Conservation (phyloP, 2,888 invertebrate genomes). For the Rhingia rostrata region DNA sequence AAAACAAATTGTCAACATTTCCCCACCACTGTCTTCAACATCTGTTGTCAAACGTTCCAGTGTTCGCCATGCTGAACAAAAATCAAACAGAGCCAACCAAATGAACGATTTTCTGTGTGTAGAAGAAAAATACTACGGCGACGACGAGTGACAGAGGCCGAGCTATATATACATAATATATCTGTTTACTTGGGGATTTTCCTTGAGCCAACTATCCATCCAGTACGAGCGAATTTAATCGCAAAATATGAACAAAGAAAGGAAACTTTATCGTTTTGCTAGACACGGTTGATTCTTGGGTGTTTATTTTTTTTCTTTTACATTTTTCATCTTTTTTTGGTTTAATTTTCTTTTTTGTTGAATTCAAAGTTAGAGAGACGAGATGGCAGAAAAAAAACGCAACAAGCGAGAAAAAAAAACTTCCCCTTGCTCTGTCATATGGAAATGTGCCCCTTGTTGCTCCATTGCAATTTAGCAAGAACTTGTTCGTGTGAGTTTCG, state of each 20-base stretch:
- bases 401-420: conserved; percentile 66
- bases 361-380: not conserved
- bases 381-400: conserved; percentile 50
- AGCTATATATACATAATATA: conserved; percentile 11
- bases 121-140: conserved; percentile 37
- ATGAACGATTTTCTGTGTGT: conserved; percentile 41
- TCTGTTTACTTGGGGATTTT: conserved; percentile 72
- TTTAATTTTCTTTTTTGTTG: conserved; percentile 9
- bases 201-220: conserved; percentile 46
- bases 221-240: conserved; percentile 53
- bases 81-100: conserved; percentile 58
- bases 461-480: conserved; percentile 59
- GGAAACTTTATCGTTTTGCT: conserved; percentile 68
- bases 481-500: conserved; percentile 51
- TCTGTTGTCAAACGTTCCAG: conserved; percentile 45
- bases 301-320: conserved; percentile 32
- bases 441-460: conserved; percentile 73
- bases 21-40: conserved; percentile 50
- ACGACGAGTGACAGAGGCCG: conserved; percentile 48
- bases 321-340: conserved; percentile 5
- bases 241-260: conserved; percentile 71
- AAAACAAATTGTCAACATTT: conserved; percentile 21
- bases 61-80: conserved; percentile 16
- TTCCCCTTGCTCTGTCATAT: conserved; percentile 71
- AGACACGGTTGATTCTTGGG: conserved; percentile 45